Evolutionary conservation across 2,797 vertebrate genomes (phyloP), one percentile per base, ranked within the genome.

Genomic region (Aulostomus chinensis): DNA sequence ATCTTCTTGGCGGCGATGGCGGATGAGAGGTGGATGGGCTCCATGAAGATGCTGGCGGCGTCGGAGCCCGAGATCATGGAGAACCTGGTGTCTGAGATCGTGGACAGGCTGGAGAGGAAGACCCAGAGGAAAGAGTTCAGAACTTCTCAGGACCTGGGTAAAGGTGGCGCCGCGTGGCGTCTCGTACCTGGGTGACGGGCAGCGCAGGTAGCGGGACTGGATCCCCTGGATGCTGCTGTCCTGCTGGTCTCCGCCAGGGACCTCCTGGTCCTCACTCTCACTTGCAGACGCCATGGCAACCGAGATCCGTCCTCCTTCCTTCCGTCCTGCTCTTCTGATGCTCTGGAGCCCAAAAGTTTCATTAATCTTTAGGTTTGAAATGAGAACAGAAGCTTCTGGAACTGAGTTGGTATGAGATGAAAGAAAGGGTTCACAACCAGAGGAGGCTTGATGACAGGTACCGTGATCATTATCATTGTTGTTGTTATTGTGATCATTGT

Each of bases 21-120:
- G 0, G 97, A 96, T 0, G 96, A 97, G 2, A 99, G 92, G 61
- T 99, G 95, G 57, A 98, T 97, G 37, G 97, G 97, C 28, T 98
- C 97, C 96, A 99, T 97, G 83, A 95, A 94, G 76, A 99, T 96
- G 72, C 95, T 98, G 33, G 94, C 94, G 0, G 94, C 94, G 0
- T 98, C 93, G 0, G 95, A 87, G 0, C 94, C 94, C 0, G 96
- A 97, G 58, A 95, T 75, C 68, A 87, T 5, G 0, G 97, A 99
- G 62, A 90, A 96, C 71, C 95, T 96, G 61, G 86, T 89, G 11
- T 89, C 87, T 0, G 86, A 90, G 0, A 55, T 15, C 72, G 76
- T 55, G n/a, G 88, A 90, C 54, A 90, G 78, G 31, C 88, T 87
- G 14, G 6, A 22, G 37, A 14, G 1, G 11, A 9, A 6, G 14